A percentile compares a stretch with the other conserved stretches of the same genome.
Evolutionary conservation across 2,113 vertebrate genomes (phyloP).

Genomic region (Saguinus imperator): DNA sequence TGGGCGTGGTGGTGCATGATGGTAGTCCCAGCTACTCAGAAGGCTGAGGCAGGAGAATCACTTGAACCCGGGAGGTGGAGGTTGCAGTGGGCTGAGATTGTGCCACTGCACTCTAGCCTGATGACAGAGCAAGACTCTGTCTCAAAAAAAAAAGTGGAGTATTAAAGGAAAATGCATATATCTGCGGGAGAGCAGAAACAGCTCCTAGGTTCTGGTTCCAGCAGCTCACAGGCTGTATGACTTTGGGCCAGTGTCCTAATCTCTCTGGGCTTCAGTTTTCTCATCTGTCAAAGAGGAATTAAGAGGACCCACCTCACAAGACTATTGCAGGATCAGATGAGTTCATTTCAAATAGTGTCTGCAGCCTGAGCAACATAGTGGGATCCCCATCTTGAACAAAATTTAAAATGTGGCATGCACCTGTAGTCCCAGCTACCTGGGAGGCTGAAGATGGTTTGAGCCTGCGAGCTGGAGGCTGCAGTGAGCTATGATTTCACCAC

Average conservation of each 20-base stretch:
- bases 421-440: neutral
- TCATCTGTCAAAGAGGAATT: neutral
- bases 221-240: neutral
- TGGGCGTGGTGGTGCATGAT: too few species aligned
- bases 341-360: neutral
- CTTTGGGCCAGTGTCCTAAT: neutral
- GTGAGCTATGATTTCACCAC: neutral
- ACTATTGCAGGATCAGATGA: neutral
- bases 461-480: neutral
- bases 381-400: neutral
- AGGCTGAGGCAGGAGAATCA: too few species aligned
- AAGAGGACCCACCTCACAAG: neutral
- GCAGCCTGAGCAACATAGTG: neutral
- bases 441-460: neutral
- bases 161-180: neutral
- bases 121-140: too few species aligned
- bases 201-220: neutral
- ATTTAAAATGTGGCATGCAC: neutral
- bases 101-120: too few species aligned
- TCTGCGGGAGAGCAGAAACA: neutral
- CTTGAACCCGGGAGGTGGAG: too few species aligned
- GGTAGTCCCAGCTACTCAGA: too few species aligned
- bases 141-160: neutral
- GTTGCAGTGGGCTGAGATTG: too few species aligned
- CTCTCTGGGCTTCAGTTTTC: neutral